These are phyloP conservation scores for Ramphastos sulfuratus DNA, from an alignment of 2,113 vertebrate species.

Conservation along the genomic window DNA sequence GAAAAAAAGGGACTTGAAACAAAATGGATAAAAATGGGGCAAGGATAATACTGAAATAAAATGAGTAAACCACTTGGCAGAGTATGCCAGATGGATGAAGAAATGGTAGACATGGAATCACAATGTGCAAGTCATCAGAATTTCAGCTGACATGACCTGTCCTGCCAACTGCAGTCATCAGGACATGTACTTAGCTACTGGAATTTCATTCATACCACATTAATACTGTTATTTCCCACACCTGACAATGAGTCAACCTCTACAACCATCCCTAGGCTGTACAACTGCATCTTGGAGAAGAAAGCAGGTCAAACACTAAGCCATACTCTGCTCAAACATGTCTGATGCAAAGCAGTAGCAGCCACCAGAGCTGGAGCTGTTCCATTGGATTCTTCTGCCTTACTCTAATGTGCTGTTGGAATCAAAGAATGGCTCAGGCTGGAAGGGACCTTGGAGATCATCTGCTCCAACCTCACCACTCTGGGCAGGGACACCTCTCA, in stretches of 20 bases:
- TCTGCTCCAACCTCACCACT: too few species aligned
- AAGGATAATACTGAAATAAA: slow-evolving; percentile 1
- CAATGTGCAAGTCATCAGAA: not conserved
- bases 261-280: not conserved
- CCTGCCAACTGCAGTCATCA: not conserved
- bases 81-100: not conserved
- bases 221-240: not conserved
- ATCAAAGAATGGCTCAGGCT: too few species aligned
- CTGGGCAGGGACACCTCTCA: too few species aligned
- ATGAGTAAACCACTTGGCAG: not conserved
- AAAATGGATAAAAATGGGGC: not conserved
- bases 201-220: not conserved
- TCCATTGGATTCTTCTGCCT: not conserved
- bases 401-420: not conserved
- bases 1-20: slow-evolving; percentile 44
- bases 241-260: not conserved
- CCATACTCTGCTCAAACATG: not conserved
- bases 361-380: not conserved
- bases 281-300: not conserved
- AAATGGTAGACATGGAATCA: not conserved
- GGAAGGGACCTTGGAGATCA: too few species aligned
- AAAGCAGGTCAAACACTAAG: not conserved
- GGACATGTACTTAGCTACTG: not conserved
- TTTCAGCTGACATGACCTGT: not conserved
- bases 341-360: not conserved